Percentiles rank a stretch among this genome's conserved stretches.
phyloP scores from a whole-genome alignment of 2,888 invertebrate genomes.

The Eupithecia exiguata region DNA sequence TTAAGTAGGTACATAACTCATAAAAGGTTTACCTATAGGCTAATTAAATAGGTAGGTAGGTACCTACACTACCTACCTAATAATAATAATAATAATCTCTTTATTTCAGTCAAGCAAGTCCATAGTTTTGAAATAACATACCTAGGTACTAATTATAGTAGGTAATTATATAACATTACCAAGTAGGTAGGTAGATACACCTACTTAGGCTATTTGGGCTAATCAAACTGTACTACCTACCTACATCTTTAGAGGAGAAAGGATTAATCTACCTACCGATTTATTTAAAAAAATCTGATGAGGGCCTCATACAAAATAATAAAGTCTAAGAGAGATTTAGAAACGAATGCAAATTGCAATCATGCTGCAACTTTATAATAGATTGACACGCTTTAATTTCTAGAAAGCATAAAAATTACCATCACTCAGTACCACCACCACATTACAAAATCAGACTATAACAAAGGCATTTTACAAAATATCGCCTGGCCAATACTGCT shows the following conservation, averaged over 20 bases:
- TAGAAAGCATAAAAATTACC: slow-evolving; percentile 10
- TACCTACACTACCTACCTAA: not conserved
- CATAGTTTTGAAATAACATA: too few species aligned
- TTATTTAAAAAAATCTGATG: not conserved
- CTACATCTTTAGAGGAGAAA: not conserved
- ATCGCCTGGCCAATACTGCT: too few species aligned
- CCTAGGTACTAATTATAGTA: too few species aligned
- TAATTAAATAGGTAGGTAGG: not conserved
- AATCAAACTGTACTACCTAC: too few species aligned
- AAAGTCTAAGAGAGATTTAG: not conserved
- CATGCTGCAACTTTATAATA: slow-evolving; percentile 5
- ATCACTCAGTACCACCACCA: not conserved
- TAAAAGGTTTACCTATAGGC: not conserved
- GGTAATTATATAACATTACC: too few species aligned
- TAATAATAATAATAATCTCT: too few species aligned
- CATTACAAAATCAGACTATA: not conserved
- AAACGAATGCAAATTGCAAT: not conserved
- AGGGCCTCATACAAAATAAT: not conserved
- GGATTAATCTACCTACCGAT: not conserved
- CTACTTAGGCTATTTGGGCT: too few species aligned
- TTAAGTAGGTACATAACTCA: not conserved
- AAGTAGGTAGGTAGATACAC: too few species aligned
- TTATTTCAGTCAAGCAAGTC: too few species aligned
- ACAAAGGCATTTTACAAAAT: not conserved
- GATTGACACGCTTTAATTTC: slow-evolving; percentile 9